phyloP scores from a whole-genome alignment of 2,113 vertebrate species.

The Indri indri region DNA sequence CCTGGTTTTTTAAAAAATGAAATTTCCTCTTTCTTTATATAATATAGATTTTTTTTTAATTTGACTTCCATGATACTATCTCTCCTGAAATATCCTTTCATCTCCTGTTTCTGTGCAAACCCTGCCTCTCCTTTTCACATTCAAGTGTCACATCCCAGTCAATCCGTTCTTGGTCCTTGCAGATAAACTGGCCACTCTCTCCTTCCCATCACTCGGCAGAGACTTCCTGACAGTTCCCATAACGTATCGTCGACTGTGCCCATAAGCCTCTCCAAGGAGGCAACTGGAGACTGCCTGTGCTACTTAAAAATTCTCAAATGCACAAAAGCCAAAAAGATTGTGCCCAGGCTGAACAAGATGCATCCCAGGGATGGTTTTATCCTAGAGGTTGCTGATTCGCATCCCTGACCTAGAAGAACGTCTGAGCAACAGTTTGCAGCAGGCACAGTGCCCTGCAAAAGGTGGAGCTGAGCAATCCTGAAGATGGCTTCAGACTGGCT shows the following conservation, averaged over 20 bases:
- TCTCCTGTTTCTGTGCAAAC: background rate
- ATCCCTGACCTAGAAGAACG: background rate
- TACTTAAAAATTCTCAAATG: background rate
- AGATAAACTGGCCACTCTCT: background rate
- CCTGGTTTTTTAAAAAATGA: background rate
- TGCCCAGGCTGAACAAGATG: background rate
- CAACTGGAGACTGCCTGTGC: background rate
- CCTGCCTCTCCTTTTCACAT: background rate
- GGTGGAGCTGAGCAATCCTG: background rate
- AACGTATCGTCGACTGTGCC: background rate
- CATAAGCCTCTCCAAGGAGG: background rate
- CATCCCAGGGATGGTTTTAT: background rate
- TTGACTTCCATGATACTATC: background rate
- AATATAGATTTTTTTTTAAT: background rate
- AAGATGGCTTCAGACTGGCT: background rate
- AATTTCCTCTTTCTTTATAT: background rate
- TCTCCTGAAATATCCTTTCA: background rate
- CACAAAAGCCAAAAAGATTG: background rate
- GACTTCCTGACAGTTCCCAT: background rate
- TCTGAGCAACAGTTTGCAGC: background rate
- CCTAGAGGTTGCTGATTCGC: background rate
- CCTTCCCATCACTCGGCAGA: background rate
- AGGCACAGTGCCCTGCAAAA: background rate
- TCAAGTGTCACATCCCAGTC: background rate
- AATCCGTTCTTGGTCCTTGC: background rate